Base-by-base conservation (phyloP, 2,888 invertebrate species). In the Criorhina ranunculi region DNA sequence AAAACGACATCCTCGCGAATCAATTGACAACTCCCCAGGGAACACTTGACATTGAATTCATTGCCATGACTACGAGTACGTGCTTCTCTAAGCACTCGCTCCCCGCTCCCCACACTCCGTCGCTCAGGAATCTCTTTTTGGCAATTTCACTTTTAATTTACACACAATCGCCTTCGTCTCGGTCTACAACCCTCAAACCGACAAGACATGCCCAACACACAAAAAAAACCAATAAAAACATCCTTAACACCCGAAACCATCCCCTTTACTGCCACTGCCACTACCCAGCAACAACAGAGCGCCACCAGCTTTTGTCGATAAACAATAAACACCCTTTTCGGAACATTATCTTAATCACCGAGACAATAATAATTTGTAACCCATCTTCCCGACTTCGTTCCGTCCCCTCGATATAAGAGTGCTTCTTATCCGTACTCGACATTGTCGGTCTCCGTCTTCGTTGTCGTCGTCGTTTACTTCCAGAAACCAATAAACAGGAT, bases 321-420 rank as follows among this genome's bases (percentile, higher is more conserved):
- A 85, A 85, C 85, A 85, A 80, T 85, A 85, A 85, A 80, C 85
- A 85, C 85, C 85, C 83, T 80, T 82, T 75, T 37, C 75, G 70
- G 75, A 76, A 70, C 80, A 85, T 85, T 85, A 85, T 85, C 70
- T 85, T 85, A 85, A 85, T 85, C 85, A 85, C 85, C 75, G 85
- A 80, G 75, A 85, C 79, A 80, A 85, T 85, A 85, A 85, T 80
- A 85, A 85, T 80, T 85, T 85, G 80, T 85, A 76, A 59, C 85
- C 80, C 70, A 80, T 85, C 85, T 80, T 66, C 70, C 66, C 33
- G 72, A 42, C 67, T 55, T 67, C 44, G 9, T 55, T 37, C 12
- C 37, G 7, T 37, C 37, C 51, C 5, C 5, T 5, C 62, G 9
- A 4, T n/a, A 11, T 1, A 17, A 9, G 9, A 8, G 15, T 33